Percentiles rank a stretch among this genome's conserved stretches.
Conservation (phyloP, 2,113 vertebrate genomes). For the Solea solea region DNA sequence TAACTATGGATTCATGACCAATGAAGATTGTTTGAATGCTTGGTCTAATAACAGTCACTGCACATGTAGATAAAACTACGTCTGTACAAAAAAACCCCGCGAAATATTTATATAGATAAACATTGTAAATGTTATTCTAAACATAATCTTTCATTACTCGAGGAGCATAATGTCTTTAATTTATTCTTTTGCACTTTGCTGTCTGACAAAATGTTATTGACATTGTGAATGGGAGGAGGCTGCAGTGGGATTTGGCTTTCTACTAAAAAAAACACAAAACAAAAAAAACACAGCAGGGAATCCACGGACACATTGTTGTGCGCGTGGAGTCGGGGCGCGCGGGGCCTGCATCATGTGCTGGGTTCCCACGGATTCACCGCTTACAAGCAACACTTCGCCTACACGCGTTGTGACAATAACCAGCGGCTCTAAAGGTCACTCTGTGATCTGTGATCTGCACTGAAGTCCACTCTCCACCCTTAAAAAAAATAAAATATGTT, state of each 20-base stretch:
- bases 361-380: conserved; percentile 73
- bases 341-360: conserved; percentile 68
- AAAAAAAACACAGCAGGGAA: conserved; percentile 40
- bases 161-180: conserved; percentile 22
- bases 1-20: conserved; percentile 62
- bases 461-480: background rate
- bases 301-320: conserved; percentile 42
- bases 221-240: conserved; percentile 45
- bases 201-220: conserved; percentile 43
- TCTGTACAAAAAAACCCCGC: background rate
- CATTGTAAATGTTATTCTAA: background rate
- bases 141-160: too few relatives aligned
- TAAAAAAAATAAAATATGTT: background rate
- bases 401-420: conserved; percentile 56
- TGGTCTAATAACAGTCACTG: conserved; percentile 38
- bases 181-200: conserved; percentile 30
- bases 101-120: conserved; percentile 1
- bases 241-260: conserved; percentile 61
- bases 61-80: background rate
- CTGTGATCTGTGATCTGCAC: conserved; percentile 2
- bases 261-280: conserved; percentile 11
- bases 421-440: conserved; percentile 72
- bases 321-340: conserved; percentile 1
- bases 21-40: conserved; percentile 42
- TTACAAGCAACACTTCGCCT: conserved; percentile 35